A percentile compares a stretch with the other conserved stretches of the same genome.
phyloP scores from a whole-genome alignment of 2,113 vertebrate genomes.

The Apus apus region DNA sequence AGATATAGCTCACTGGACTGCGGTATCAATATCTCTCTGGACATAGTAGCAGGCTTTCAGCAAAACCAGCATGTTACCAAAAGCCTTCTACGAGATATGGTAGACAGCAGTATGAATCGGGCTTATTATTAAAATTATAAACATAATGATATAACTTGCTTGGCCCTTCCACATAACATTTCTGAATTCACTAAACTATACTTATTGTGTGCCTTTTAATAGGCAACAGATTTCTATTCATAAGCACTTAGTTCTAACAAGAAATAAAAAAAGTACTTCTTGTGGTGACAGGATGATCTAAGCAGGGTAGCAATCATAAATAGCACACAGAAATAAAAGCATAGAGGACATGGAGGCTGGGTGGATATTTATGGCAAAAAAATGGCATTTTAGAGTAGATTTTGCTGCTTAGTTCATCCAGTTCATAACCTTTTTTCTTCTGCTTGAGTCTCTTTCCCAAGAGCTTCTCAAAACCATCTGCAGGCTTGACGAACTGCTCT shows the following conservation, averaged over 20 bases:
- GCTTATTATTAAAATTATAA: neutral
- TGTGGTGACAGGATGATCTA: neutral
- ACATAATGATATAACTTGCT: neutral
- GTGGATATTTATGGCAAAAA: neutral
- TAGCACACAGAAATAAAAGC: neutral
- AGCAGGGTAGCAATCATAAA: neutral
- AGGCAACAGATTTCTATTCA: neutral
- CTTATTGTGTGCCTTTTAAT: neutral
- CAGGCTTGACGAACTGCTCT: constrained; percentile 18
- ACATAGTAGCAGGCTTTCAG: neutral
- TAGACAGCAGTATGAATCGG: neutral
- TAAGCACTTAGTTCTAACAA: neutral
- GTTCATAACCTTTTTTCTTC: neutral
- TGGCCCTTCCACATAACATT: neutral
- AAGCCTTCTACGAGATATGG: neutral
- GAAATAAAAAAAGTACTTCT: neutral
- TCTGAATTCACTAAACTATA: neutral
- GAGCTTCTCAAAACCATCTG: constrained; percentile 5
- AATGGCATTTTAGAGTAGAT: neutral
- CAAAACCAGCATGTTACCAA: neutral
- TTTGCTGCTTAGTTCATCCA: neutral
- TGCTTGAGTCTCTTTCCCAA: neutral
- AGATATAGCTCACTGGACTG: neutral
- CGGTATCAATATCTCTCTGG: neutral
- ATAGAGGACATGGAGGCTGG: neutral